Evolutionary conservation across 2,888 invertebrate species (phyloP).

Genomic region (Morinoia aosen): DNA sequence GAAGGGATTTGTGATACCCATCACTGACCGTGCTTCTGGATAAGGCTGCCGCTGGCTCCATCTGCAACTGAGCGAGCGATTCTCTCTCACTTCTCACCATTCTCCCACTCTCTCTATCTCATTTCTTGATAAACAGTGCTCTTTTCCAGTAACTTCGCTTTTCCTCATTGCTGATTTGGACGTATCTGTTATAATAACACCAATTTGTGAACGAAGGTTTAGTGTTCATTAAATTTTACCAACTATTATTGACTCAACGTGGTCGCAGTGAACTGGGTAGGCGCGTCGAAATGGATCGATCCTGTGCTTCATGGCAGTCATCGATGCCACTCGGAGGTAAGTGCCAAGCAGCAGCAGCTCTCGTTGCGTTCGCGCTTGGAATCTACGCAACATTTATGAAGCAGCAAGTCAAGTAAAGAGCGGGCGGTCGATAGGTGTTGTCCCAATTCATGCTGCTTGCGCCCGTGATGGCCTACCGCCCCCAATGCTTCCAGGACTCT

Average conservation of each 20-base stretch:
- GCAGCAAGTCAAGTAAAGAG: conserved; percentile 12
- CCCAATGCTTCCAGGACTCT: neutral
- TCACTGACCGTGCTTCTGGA: neutral
- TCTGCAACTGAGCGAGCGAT: conserved; percentile 26
- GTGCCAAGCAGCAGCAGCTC: conserved; percentile 28
- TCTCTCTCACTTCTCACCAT: conserved; percentile 2
- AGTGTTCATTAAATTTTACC: neutral
- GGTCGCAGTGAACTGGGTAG: neutral
- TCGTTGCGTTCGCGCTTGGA: conserved; percentile 33
- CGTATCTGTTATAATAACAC: neutral
- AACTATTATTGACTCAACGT: neutral
- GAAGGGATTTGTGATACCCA: neutral
- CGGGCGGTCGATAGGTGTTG: neutral
- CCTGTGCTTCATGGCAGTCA: neutral
- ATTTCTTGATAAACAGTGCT: neutral
- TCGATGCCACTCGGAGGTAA: neutral
- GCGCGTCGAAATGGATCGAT: neutral
- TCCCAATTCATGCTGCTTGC: conserved; percentile 10
- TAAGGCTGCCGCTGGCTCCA: conserved; percentile 10
- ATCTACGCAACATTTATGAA: conserved; percentile 35
- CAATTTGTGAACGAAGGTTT: neutral
- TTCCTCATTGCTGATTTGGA: neutral
- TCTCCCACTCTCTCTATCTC: neutral
- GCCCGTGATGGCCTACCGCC: neutral
- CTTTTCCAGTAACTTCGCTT: neutral